Evolutionary conservation across 2,113 vertebrate genomes (phyloP).

Genomic region (Protomyctophum bolini): DNA sequence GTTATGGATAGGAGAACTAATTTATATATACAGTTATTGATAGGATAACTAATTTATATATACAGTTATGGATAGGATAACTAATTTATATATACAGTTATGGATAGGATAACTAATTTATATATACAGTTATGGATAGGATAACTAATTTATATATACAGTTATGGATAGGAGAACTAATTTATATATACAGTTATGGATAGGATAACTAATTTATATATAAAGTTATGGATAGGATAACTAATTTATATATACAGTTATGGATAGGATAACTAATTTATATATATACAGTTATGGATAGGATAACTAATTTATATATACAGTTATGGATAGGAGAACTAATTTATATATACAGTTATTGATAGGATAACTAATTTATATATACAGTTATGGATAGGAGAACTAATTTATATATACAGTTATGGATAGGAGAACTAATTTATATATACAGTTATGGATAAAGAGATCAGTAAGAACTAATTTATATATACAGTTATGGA

Average conservation of each 20-base stretch:
- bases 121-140: too few relatives aligned
- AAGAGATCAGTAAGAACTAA: conserved; percentile 83
- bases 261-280: neutral
- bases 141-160: neutral
- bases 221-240: neutral
- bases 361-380: neutral
- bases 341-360: too few relatives aligned
- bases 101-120: neutral
- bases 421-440: conserved; percentile 35
- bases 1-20: conserved; percentile 33
- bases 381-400: conserved; percentile 32
- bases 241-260: neutral
- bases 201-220: neutral
- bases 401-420: neutral
- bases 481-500: too few relatives aligned
- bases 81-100: neutral
- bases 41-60: neutral
- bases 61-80: neutral
- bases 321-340: conserved; percentile 34
- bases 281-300: too few relatives aligned
- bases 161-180: conserved; percentile 33
- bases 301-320: neutral
- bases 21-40: too few relatives aligned
- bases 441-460: conserved; percentile 74
- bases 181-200: too few relatives aligned